These are phyloP conservation scores for Sialis lutaria DNA, from an alignment of 2,888 invertebrate species.

Conservation along the genomic window DNA sequence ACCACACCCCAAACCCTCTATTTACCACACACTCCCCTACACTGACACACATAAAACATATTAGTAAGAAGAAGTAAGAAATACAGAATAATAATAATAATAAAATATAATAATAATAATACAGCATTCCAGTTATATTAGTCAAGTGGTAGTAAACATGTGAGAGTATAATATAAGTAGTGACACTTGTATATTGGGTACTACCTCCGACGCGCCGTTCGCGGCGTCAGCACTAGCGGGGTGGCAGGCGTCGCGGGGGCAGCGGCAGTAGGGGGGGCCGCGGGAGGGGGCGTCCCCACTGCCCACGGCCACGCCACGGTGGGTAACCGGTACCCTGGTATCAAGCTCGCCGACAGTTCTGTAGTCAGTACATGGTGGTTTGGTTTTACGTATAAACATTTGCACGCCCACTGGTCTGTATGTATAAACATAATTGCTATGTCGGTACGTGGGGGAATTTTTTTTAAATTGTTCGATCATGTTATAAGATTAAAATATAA, in stretches of 20 bases:
- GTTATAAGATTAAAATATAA: no score
- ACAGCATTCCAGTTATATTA: neutral
- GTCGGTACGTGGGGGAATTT: no score
- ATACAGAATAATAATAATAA: neutral
- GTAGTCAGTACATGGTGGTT: no score
- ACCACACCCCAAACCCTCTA: no score
- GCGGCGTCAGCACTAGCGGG: slow-evolving; percentile 54
- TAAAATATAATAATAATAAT: slow-evolving; percentile 2
- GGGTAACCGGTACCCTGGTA: slow-evolving; percentile 57
- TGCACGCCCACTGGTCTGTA: no score
- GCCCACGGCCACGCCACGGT: slow-evolving; percentile 65
- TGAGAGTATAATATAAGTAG: no score
- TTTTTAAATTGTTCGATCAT: no score
- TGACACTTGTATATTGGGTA: neutral
- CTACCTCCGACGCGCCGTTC: slow-evolving; percentile 54
- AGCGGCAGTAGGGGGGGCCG: slow-evolving; percentile 33
- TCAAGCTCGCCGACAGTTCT: slow-evolving; percentile 16
- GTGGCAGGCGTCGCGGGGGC: slow-evolving; percentile 26
- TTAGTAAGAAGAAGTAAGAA: neutral
- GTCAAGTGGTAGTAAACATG: neutral
- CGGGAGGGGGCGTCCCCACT: slow-evolving; percentile 35
- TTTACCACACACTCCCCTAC: no score
- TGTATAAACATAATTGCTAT: no score
- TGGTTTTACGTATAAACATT: no score
- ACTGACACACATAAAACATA: slow-evolving; percentile 6